phyloP scores from a whole-genome alignment of 2,797 vertebrate genomes.

The Propithecus deckenii region DNA sequence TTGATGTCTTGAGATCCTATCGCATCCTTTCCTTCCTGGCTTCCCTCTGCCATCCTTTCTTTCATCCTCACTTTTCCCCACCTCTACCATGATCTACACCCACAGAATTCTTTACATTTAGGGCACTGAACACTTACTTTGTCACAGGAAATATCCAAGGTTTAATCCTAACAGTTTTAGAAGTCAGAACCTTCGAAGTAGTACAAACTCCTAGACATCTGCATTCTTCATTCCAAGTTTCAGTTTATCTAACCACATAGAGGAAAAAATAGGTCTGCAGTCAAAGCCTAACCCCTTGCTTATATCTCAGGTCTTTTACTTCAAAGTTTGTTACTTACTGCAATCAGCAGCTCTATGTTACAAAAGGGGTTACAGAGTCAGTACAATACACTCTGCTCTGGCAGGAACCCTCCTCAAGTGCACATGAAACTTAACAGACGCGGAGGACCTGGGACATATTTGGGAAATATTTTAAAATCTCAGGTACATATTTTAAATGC shows the following conservation, averaged over 20 bases:
- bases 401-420: not conserved
- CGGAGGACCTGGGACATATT: not conserved
- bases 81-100: no score
- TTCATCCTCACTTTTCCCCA: not conserved
- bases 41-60: not conserved
- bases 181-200: not conserved
- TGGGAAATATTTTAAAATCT: not conserved
- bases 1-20: not conserved
- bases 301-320: not conserved
- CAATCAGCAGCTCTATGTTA: not conserved
- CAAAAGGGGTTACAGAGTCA: not conserved
- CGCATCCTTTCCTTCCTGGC: not conserved
- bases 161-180: not conserved
- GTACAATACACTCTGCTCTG: not conserved
- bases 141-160: not conserved
- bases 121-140: not conserved
- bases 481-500: not conserved
- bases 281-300: not conserved
- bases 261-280: not conserved
- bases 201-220: not conserved
- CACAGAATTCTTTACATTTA: not conserved
- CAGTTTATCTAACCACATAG: not conserved
- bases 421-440: not conserved
- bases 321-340: not conserved
- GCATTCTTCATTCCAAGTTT: not conserved